These are phyloP conservation scores for Vesta saturnalis DNA, from an alignment of 2,888 invertebrate species.

Conservation along the genomic window DNA sequence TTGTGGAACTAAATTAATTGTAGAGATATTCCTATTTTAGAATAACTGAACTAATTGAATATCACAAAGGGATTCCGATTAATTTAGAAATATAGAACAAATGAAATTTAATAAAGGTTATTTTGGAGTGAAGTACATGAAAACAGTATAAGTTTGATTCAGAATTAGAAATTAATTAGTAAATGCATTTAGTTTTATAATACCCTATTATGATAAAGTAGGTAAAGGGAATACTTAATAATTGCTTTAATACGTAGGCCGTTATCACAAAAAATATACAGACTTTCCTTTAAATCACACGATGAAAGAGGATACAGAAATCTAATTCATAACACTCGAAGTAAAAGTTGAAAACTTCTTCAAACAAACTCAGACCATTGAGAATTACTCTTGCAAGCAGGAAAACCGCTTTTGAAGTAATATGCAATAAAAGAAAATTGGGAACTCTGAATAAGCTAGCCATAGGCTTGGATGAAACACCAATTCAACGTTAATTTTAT, in stretches of 20 bases:
- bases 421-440: slow-evolving; percentile 13
- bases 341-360: slow-evolving; percentile 7
- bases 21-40: too few species aligned
- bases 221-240: not conserved
- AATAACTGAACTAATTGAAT: too few species aligned
- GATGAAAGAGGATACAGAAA: not conserved
- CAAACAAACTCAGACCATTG: slow-evolving; percentile 12
- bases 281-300: not conserved
- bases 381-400: slow-evolving; percentile 12
- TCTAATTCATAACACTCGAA: slow-evolving; percentile 7
- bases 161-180: too few species aligned
- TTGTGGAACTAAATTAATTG: too few species aligned
- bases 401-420: slow-evolving; percentile 10
- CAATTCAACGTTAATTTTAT: slow-evolving; percentile 1
- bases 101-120: too few species aligned
- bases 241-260: not conserved
- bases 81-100: too few species aligned
- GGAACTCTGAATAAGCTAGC: slow-evolving; percentile 6
- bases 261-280: not conserved
- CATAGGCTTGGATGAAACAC: slow-evolving; percentile 10
- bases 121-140: too few species aligned
- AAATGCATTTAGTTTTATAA: too few species aligned
- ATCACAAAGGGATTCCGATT: too few species aligned
- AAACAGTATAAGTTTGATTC: too few species aligned
- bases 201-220: too few species aligned